phyloP scores from a whole-genome alignment of 2,113 vertebrate species.

The Clinocottus analis region DNA sequence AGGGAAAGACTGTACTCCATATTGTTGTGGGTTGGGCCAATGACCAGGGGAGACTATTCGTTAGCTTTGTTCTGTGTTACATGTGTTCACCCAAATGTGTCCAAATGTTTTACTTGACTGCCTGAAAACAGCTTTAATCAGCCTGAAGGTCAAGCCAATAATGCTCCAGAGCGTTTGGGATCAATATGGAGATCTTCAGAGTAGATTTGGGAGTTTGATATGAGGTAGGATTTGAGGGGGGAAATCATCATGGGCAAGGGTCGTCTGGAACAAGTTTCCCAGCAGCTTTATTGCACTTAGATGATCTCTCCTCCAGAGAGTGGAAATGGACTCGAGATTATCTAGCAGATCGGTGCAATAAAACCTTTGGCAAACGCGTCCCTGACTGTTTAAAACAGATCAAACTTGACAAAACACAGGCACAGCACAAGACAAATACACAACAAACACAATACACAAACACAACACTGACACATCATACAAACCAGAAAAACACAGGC shows the following conservation, averaged over 20 bases:
- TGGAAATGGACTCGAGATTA: constrained; percentile 70
- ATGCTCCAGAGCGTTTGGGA: constrained; percentile 62
- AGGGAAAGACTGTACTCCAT: constrained; percentile 68
- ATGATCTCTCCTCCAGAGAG: constrained; percentile 72
- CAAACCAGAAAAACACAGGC: constrained; percentile 40
- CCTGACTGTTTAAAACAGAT: constrained; percentile 70
- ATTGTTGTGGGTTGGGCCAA: constrained; percentile 61
- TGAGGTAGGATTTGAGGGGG: constrained; percentile 65
- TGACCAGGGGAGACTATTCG: background rate
- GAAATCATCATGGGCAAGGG: constrained; percentile 66
- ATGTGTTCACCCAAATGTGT: constrained; percentile 34
- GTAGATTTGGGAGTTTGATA: constrained; percentile 59
- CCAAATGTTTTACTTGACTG: constrained; percentile 25
- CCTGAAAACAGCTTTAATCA: constrained; percentile 1
- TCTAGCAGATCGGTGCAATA: constrained; percentile 65
- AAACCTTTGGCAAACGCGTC: constrained; percentile 69
- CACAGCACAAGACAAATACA: constrained; percentile 60
- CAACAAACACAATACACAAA: constrained; percentile 64
- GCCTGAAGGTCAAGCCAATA: constrained; percentile 22
- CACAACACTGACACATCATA: constrained; percentile 63
- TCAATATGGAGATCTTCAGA: constrained; percentile 74
- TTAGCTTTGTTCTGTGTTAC: constrained; percentile 25
- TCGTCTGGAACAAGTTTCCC: constrained; percentile 71
- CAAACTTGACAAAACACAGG: constrained; percentile 69
- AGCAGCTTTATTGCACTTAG: constrained; percentile 73